A percentile compares a stretch with the other conserved stretches of the same genome.
These are phyloP conservation scores for Crossocerus cetratus DNA, from an alignment of 2,888 invertebrate species.

Conservation along the genomic window DNA sequence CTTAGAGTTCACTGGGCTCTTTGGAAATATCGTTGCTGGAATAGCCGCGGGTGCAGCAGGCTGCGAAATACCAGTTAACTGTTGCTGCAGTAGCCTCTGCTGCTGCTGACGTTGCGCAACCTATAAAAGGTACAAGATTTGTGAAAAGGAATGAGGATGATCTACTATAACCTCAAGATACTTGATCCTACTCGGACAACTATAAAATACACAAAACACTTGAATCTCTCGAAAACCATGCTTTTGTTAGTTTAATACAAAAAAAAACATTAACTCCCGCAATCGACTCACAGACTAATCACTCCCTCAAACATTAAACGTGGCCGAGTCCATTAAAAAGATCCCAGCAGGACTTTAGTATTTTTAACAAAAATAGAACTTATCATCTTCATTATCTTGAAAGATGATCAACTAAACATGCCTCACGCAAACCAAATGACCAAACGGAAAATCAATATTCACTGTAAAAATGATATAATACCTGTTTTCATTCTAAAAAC, in stretches of 20 bases:
- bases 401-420: too few species aligned
- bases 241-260: constrained; percentile 59
- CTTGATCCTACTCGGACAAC: neutral
- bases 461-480: too few species aligned
- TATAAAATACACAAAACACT: constrained; percentile 17
- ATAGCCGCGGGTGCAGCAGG: constrained; percentile 68
- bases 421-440: too few species aligned
- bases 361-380: too few species aligned
- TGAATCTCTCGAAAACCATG: constrained; percentile 54
- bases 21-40: constrained; percentile 65
- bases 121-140: constrained; percentile 69
- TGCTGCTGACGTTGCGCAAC: constrained; percentile 84
- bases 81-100: constrained; percentile 80
- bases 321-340: neutral
- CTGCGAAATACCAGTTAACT: constrained; percentile 68
- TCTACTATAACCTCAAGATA: too few species aligned
- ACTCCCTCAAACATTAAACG: constrained; percentile 38
- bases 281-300: constrained; percentile 26
- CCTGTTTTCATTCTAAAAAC: too few species aligned
- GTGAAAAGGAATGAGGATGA: too few species aligned
- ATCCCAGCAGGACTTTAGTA: too few species aligned
- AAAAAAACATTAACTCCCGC: constrained; percentile 38
- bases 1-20: constrained; percentile 70
- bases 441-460: too few species aligned
- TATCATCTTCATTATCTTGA: too few species aligned